Percentiles rank a stretch among this genome's conserved stretches.
phyloP scores from a whole-genome alignment of 2,888 invertebrate genomes.

The Galerucella pusilla region DNA sequence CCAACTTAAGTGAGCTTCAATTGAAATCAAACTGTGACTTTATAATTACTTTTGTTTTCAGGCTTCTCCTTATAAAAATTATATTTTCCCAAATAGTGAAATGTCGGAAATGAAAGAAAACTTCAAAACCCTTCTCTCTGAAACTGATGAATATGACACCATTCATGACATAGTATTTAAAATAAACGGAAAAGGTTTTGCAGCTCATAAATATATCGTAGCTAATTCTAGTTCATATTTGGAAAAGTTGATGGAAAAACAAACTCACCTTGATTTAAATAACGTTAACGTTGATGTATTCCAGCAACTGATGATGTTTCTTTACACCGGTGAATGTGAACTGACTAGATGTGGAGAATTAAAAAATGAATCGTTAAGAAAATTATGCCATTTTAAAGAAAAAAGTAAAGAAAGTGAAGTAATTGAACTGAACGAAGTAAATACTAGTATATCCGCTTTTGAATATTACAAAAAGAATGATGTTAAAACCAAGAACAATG shows the following conservation, averaged over 20 bases:
- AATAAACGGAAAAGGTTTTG: slow-evolving; percentile 72
- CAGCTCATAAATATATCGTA: slow-evolving; percentile 80
- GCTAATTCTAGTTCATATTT: slow-evolving; percentile 74
- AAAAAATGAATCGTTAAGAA: slow-evolving; percentile 51
- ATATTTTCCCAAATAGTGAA: slow-evolving; percentile 41
- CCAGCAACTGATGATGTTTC: slow-evolving; percentile 74
- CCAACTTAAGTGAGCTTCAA: no score
- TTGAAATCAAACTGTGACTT: background rate
- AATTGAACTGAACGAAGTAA: slow-evolving; percentile 25
- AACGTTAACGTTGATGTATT: slow-evolving; percentile 75
- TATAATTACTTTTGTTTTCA: slow-evolving; percentile 49
- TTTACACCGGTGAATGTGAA: slow-evolving; percentile 78
- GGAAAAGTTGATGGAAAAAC: slow-evolving; percentile 67
- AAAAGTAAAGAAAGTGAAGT: slow-evolving; percentile 33
- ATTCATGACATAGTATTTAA: slow-evolving; percentile 80
- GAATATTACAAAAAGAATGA: slow-evolving; percentile 63
- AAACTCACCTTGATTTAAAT: slow-evolving; percentile 65
- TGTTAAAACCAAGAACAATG: slow-evolving; percentile 27
- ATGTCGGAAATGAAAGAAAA: slow-evolving; percentile 64
- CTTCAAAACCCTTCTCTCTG: slow-evolving; percentile 71
- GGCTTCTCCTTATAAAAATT: slow-evolving; percentile 53
- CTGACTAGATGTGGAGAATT: slow-evolving; percentile 69
- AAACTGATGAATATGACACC: slow-evolving; percentile 73
- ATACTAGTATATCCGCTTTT: slow-evolving; percentile 66
- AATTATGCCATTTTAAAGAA: slow-evolving; percentile 47